Percentiles rank a stretch among this genome's conserved stretches.
Conservation (phyloP, 2,113 vertebrate species). For the Centropus bengalensis region DNA sequence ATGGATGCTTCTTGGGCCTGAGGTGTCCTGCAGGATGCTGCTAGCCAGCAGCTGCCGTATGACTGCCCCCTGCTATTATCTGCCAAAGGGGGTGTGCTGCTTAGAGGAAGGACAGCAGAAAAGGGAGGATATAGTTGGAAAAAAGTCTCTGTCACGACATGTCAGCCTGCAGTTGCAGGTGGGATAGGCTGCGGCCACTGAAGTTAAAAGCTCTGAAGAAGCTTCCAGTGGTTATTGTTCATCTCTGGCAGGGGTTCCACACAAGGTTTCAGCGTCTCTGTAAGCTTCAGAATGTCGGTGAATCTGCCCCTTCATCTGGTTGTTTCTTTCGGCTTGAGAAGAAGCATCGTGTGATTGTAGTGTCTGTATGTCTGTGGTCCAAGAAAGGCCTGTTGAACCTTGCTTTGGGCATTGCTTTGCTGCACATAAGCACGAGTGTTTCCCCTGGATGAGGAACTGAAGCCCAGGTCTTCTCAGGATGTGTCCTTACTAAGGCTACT, state of each 20-base stretch:
- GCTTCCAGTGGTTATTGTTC: neutral
- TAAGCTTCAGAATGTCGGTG: neutral
- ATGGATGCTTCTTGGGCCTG: neutral
- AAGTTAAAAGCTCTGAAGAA: neutral
- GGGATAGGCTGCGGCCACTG: neutral
- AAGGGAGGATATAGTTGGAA: neutral
- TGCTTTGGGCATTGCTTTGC: neutral
- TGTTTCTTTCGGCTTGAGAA: conserved; percentile 5
- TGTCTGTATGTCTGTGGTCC: neutral
- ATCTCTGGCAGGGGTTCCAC: neutral
- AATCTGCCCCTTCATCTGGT: neutral
- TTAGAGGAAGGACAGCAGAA: neutral
- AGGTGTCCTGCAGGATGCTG: neutral
- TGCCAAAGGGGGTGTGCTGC: neutral
- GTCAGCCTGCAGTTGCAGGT: neutral
- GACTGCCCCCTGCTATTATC: neutral
- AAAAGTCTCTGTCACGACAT: neutral
- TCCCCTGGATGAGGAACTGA: neutral
- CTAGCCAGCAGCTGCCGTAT: neutral
- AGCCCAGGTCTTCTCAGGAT: neutral
- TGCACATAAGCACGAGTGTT: neutral
- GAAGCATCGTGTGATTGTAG: neutral
- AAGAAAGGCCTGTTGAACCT: neutral
- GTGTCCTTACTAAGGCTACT: neutral
- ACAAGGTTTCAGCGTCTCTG: neutral